A percentile compares a stretch with the other conserved stretches of the same genome.
Conservation (phyloP, 1,140 invertebrate species). For the Zeugodacus cucurbitae region DNA sequence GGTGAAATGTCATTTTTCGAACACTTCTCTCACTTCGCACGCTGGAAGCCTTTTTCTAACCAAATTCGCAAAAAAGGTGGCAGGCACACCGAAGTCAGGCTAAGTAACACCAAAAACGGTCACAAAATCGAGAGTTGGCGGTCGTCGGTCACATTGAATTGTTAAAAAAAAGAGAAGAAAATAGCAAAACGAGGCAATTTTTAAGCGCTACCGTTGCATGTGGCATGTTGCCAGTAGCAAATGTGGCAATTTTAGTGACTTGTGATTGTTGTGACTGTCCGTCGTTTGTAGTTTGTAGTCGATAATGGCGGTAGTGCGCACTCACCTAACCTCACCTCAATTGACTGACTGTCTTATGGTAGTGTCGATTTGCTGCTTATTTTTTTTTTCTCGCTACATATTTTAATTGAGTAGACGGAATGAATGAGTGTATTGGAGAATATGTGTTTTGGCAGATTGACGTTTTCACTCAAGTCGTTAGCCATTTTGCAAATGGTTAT, state of each 20-base stretch:
- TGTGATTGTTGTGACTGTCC: constrained; percentile 20
- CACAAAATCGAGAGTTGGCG: not conserved
- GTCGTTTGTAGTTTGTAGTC: not conserved
- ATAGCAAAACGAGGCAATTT: not conserved
- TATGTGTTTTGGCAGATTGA: not conserved
- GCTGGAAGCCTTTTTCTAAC: not conserved
- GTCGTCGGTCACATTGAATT: not conserved
- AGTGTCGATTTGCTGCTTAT: not conserved
- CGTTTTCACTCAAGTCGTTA: constrained; percentile 31
- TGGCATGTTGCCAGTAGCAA: constrained; percentile 25
- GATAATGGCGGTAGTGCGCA: not conserved
- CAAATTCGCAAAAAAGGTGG: not conserved
- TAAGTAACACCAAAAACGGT: not conserved
- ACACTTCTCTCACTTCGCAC: not conserved
- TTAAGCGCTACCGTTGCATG: not conserved
- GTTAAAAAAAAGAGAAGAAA: too few species aligned
- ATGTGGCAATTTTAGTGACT: constrained; percentile 35
- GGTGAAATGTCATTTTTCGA: constrained; percentile 38
- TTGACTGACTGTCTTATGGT: constrained; percentile 2
- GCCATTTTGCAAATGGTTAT: constrained; percentile 14
- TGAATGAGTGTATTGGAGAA: not conserved
- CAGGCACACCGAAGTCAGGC: not conserved
- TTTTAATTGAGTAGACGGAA: not conserved
- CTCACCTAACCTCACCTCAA: constrained; percentile 1
- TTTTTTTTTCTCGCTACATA: not conserved